Evolutionary conservation across 2,888 invertebrate genomes (phyloP), one percentile per base, ranked within the genome.

Genomic region (Carpatolechia fugitivella): DNA sequence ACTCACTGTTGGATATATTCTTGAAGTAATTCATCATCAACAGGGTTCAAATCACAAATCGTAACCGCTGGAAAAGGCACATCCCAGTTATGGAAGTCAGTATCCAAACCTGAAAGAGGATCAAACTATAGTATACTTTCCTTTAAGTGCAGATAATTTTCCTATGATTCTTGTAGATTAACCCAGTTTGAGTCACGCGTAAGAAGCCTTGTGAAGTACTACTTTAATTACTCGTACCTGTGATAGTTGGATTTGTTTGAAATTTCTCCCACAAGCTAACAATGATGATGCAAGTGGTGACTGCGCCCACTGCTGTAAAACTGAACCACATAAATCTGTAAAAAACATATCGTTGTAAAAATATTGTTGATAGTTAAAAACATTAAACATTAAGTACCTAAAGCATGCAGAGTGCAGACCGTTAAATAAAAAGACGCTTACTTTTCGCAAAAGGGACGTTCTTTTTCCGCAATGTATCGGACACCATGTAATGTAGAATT

Each of bases 191-290:
- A n/a, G n/a, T n/a, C n/a, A n/a, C n/a, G n/a, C n/a, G n/a, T n/a
- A n/a, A n/a, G n/a, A n/a, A n/a, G n/a, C n/a, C n/a, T n/a, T n/a
- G n/a, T n/a, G n/a, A n/a, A n/a, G n/a, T n/a, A n/a, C n/a, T n/a
- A n/a, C n/a, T n/a, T n/a, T n/a, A n/a, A 24, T 24, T 3, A 24
- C 24, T 4, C 24, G 24, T 24, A 83, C 94, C 94, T 30, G 95
- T 96, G 52, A 96, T 94, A 0, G 95, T 96, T 3, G 96, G 96
- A 83, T 95, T 95, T 0, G 95, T 95, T 87, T 95, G 95, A 77
- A 96, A 96, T 76, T 95, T 96, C 68, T 94, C 93, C 95, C 95
- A 95, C 30, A 96, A 86, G 68, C 94, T 95, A 46, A 93, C 91
- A 52, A 96, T 96, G 58, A 95, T 95, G 40, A 94, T 93, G 60